A percentile compares a stretch with the other conserved stretches of the same genome.
These are phyloP conservation scores for Melopsittacus undulatus DNA, from an alignment of 2,797 vertebrate species.

Conservation along the genomic window DNA sequence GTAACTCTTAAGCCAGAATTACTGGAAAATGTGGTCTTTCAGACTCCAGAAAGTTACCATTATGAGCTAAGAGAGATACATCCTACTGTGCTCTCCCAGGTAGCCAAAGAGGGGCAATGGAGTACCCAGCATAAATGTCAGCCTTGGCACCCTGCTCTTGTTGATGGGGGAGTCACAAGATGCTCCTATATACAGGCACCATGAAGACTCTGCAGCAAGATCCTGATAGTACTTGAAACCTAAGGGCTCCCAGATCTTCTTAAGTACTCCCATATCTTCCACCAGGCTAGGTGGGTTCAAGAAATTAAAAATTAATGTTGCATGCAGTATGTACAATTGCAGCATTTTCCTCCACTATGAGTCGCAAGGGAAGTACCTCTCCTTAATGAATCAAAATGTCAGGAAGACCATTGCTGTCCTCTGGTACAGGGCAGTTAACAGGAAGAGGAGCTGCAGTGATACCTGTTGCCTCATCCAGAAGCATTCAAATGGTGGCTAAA, in stretches of 20 bases:
- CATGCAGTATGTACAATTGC: not conserved
- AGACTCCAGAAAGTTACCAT: not conserved
- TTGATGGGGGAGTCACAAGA: not conserved
- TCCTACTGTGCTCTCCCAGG: not conserved
- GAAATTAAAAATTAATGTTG: not conserved
- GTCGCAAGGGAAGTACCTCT: not conserved
- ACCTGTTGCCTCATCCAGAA: not conserved
- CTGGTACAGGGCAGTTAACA: not conserved
- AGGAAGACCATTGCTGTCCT: not conserved
- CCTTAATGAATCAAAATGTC: not conserved
- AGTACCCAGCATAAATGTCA: not conserved
- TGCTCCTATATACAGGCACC: not conserved
- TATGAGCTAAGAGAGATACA: not conserved
- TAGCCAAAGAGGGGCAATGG: not conserved
- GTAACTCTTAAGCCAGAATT: not conserved
- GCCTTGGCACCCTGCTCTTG: not conserved
- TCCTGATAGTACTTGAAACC: not conserved
- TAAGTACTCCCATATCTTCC: not conserved
- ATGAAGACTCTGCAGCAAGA: not conserved
- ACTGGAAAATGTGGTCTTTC: not conserved
- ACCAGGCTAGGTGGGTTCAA: not conserved
- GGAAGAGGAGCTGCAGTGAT: not conserved
- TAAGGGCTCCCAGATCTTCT: not conserved
- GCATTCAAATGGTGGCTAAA: not conserved
- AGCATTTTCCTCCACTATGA: not conserved